phyloP scores from a whole-genome alignment of 2,113 vertebrate genomes.

The Pollimyrus isidori region DNA sequence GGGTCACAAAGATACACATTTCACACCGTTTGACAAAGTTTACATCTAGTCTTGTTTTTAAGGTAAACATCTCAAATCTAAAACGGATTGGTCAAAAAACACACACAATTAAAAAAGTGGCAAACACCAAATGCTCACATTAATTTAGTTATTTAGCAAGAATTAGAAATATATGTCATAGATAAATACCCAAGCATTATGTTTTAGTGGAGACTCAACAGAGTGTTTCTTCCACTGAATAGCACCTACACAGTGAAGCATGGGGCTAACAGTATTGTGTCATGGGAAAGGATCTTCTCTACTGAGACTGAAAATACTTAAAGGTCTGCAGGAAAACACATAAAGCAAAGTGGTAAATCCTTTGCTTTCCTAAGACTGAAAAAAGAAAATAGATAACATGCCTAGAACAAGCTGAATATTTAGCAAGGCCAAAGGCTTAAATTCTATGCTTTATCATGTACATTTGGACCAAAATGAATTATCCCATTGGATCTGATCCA shows the following conservation, averaged over 20 bases:
- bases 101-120: background rate
- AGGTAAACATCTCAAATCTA: background rate
- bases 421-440: background rate
- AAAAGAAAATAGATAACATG: background rate
- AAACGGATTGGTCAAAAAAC: background rate
- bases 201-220: background rate
- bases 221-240: background rate
- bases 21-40: background rate
- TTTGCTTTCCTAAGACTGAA: background rate
- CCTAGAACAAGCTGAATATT: background rate
- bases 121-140: background rate
- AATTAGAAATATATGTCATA: background rate
- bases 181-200: background rate
- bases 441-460: background rate
- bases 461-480: background rate
- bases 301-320: background rate
- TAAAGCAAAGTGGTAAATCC: background rate
- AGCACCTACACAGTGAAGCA: background rate
- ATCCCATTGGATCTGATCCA: background rate
- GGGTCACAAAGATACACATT: background rate
- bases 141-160: background rate
- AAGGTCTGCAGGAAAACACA: background rate
- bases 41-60: background rate
- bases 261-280: background rate
- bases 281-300: background rate